phyloP scores from a whole-genome alignment of 2,888 invertebrate genomes.

The Plemyria rubiginata region DNA sequence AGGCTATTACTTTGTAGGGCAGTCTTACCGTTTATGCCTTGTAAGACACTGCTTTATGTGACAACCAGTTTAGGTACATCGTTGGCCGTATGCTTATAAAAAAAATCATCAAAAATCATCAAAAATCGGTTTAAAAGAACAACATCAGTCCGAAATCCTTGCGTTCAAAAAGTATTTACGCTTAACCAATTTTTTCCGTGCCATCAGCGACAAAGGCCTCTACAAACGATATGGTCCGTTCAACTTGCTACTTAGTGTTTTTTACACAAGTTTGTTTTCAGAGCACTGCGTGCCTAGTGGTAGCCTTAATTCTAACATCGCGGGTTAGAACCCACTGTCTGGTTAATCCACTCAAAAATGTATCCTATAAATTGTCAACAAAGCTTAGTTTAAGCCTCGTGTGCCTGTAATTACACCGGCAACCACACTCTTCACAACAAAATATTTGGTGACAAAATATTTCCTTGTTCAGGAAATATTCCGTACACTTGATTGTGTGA shows the following conservation, averaged over 20 bases:
- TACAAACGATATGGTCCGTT: slow-evolving; percentile 46
- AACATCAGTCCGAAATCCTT: slow-evolving; percentile 44
- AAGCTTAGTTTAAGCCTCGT: too few species aligned
- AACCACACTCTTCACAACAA: too few species aligned
- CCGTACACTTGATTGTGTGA: slow-evolving; percentile 13
- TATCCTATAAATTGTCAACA: too few species aligned
- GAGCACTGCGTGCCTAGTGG: neutral
- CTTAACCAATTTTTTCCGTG: slow-evolving; percentile 46
- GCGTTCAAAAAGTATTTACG: slow-evolving; percentile 32
- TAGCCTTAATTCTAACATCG: neutral
- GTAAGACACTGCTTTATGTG: too few species aligned
- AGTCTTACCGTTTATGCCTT: too few species aligned
- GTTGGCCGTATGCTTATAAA: too few species aligned
- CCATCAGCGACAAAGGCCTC: slow-evolving; percentile 48
- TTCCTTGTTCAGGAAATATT: slow-evolving; percentile 1
- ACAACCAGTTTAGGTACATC: too few species aligned
- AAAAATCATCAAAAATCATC: too few species aligned
- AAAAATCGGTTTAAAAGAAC: too few species aligned
- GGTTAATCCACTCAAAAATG: too few species aligned
- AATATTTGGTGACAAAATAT: neutral
- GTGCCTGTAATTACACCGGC: too few species aligned
- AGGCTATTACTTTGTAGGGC: too few species aligned
- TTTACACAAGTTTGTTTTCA: slow-evolving; percentile 36
- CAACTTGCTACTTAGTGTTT: slow-evolving; percentile 44
- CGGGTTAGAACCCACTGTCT: neutral